Evolutionary conservation across 2,113 vertebrate species (phyloP).

Genomic region (Rhabdomys dilectus): DNA sequence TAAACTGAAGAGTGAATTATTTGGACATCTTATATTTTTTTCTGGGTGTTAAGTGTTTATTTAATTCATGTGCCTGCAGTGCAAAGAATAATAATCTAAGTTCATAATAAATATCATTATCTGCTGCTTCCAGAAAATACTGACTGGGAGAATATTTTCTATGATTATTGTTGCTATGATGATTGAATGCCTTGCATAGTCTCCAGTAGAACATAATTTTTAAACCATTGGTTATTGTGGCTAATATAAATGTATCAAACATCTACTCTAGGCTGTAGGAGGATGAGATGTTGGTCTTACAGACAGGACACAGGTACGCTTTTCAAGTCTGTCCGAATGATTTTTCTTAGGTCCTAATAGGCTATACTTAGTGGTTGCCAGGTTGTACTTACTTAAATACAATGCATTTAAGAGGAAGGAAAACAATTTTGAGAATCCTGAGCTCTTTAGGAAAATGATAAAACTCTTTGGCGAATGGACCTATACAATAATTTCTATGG

Average conservation of each 20-base stretch:
- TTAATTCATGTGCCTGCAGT: background rate
- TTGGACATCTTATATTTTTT: background rate
- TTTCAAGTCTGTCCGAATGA: background rate
- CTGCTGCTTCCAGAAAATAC: background rate
- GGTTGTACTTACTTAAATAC: background rate
- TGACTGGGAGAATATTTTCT: background rate
- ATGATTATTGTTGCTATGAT: background rate
- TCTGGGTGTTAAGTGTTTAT: background rate
- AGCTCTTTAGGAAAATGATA: background rate
- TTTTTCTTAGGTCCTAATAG: background rate
- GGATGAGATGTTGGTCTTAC: background rate
- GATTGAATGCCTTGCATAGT: background rate
- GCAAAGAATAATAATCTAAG: slow-evolving; percentile 1
- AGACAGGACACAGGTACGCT: background rate
- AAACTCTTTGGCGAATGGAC: background rate
- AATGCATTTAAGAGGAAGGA: background rate
- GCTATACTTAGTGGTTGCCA: background rate
- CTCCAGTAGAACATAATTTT: background rate
- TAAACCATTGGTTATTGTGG: background rate
- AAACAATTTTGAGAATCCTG: background rate
- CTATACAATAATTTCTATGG: background rate
- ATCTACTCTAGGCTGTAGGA: background rate
- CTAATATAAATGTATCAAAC: background rate
- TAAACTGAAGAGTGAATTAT: background rate
- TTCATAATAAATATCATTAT: background rate